These are phyloP conservation scores for Capitella teleta DNA, from an alignment of 1,140 invertebrate genomes.

Conservation along the genomic window DNA sequence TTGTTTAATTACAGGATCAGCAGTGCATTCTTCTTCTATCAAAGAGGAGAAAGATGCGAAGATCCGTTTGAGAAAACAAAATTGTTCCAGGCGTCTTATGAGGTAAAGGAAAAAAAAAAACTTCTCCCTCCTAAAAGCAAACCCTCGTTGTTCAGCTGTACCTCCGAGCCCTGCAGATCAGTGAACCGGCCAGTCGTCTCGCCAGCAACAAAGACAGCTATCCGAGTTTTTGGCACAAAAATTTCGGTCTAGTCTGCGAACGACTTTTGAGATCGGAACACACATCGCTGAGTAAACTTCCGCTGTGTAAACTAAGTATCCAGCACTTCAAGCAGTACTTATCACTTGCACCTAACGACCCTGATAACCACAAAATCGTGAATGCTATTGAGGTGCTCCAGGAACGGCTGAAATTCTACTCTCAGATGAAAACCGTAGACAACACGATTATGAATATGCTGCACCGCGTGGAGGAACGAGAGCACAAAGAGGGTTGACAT, in stretches of 20 bases:
- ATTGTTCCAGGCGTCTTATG: conserved; percentile 9
- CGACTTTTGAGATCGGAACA: conserved; percentile 17
- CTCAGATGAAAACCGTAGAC: no score
- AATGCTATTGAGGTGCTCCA: conserved; percentile 17
- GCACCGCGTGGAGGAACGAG: no score
- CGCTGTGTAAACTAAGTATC: conserved; percentile 19
- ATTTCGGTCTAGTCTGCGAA: conserved; percentile 32
- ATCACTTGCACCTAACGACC: conserved; percentile 16
- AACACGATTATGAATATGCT: no score
- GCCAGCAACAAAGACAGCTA: conserved; percentile 7
- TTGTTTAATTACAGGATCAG: conserved; percentile 7
- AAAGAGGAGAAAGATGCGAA: conserved; percentile 4
- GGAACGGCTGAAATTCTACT: no score
- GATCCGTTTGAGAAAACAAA: conserved; percentile 7
- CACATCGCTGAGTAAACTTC: conserved; percentile 12
- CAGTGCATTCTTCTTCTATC: conserved; percentile 12
- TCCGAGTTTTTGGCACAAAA: conserved; percentile 31
- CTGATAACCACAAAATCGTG: conserved; percentile 15
- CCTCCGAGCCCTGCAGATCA: conserved; percentile 9
- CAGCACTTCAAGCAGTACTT: conserved; percentile 23
- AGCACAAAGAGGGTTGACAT: no score
- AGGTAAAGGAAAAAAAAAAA: no score
- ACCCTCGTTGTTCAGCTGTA: no score
- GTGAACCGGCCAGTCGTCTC: conserved; percentile 6
- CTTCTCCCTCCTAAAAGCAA: no score